Conservation (phyloP, 2,888 invertebrate species). For the Arrhopalites spinosus region DNA sequence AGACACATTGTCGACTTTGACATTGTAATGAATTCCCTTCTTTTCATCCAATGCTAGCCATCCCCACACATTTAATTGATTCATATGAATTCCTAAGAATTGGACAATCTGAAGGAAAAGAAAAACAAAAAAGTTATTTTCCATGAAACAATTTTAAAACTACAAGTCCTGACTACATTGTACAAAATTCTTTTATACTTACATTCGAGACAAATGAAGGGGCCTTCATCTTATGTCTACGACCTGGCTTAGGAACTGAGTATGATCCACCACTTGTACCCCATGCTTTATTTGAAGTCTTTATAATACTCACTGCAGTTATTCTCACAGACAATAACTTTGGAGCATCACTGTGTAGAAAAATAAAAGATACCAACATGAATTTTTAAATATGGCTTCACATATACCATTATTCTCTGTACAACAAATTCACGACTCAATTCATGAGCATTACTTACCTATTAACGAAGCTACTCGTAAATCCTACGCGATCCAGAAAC, state of each 20-base stretch:
- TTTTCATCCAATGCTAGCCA: constrained; percentile 53
- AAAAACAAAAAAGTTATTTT: too few relatives aligned
- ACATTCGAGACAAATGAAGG: constrained; percentile 53
- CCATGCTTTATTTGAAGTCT: constrained; percentile 60
- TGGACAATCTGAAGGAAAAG: constrained; percentile 44
- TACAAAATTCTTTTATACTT: background rate
- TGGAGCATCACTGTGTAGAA: constrained; percentile 83
- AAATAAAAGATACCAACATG: too few relatives aligned
- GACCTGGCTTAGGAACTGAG: background rate
- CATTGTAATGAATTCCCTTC: constrained; percentile 52
- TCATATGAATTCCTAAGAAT: constrained; percentile 55
- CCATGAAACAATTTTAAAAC: too few relatives aligned
- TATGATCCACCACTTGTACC: constrained; percentile 63
- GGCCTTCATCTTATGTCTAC: constrained; percentile 47
- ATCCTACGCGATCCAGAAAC: constrained; percentile 83
- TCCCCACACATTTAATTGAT: constrained; percentile 52
- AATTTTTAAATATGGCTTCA: too few relatives aligned
- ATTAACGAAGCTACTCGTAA: constrained; percentile 85
- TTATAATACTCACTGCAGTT: constrained; percentile 78
- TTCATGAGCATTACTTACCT: too few relatives aligned
- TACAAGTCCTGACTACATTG: too few relatives aligned
- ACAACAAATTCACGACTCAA: too few relatives aligned
- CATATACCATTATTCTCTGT: too few relatives aligned
- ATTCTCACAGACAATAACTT: constrained; percentile 83
- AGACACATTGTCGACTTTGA: constrained; percentile 49